Evolutionary conservation across 1,140 invertebrate genomes (phyloP).

Genomic region (Armadillidium nasatum): DNA sequence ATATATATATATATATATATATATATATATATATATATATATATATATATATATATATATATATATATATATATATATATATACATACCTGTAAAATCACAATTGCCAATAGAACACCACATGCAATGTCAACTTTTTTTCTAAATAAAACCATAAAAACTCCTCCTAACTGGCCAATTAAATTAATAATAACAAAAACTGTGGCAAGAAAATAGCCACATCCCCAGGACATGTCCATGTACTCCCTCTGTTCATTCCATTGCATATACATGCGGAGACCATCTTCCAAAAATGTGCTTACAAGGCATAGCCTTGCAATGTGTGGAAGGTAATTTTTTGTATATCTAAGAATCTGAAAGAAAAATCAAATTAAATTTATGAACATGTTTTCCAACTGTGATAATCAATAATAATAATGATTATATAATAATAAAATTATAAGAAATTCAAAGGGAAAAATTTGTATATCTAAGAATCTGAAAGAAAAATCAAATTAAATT

Average conservation of each 20-base stretch:
- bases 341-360: conserved; percentile 20
- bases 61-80: too few relatives aligned
- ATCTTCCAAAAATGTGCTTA: conserved; percentile 98
- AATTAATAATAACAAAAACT: conserved; percentile 87
- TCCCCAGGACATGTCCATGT: conserved; percentile 97
- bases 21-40: neutral
- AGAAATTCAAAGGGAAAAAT: too few relatives aligned
- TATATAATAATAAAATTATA: too few relatives aligned
- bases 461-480: conserved; percentile 24
- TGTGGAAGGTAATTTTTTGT: conserved; percentile 66
- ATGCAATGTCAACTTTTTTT: conserved; percentile 89
- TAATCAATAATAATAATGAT: too few relatives aligned
- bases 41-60: neutral
- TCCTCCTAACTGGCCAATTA: conserved; percentile 90
- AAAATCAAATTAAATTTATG: too few relatives aligned
- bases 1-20: neutral
- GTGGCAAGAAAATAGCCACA: conserved; percentile 90
- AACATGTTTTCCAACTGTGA: too few relatives aligned
- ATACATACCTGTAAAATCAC: conserved; percentile 80
- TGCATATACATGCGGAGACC: conserved; percentile 98
- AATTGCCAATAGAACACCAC: conserved; percentile 90
- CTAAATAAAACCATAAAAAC: conserved; percentile 92
- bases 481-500: neutral
- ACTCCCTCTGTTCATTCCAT: conserved; percentile 96
- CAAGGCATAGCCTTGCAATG: conserved; percentile 90